Conservation (phyloP, 1,140 invertebrate genomes). For the Schlechtendalia chinensis region DNA sequence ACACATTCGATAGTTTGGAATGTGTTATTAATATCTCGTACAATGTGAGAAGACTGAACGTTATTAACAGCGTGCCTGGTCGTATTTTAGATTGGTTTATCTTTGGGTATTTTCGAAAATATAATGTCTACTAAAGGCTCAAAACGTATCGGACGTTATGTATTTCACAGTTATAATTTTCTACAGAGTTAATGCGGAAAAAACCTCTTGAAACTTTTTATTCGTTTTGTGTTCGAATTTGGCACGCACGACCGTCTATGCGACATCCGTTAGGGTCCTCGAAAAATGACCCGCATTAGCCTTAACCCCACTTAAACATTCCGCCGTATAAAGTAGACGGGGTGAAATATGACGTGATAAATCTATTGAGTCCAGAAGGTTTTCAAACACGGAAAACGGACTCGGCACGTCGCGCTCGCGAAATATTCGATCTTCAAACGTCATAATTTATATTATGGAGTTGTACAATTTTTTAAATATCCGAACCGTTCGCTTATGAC, state of each 20-base stretch:
- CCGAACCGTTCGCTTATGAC: no score
- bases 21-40: no score
- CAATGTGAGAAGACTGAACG: no score
- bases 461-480: no score
- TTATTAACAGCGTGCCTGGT: no score
- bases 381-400: not conserved
- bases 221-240: slow-evolving; percentile 6
- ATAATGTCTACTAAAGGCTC: not conserved
- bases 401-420: no score
- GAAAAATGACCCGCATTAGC: slow-evolving; percentile 33
- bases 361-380: not conserved
- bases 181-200: not conserved
- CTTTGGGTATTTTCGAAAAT: no score
- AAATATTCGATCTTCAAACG: no score
- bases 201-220: slow-evolving; percentile 1
- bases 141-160: not conserved
- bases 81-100: no score
- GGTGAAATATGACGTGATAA: slow-evolving; percentile 6
- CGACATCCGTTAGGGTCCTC: slow-evolving; percentile 9
- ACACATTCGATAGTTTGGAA: no score
- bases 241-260: slow-evolving; percentile 16
- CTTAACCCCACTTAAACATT: slow-evolving; percentile 37
- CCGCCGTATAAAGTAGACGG: not conserved
- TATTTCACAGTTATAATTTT: not conserved
- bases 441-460: no score